Conservation (phyloP, 2,113 vertebrate species). For the Felis chaus region DNA sequence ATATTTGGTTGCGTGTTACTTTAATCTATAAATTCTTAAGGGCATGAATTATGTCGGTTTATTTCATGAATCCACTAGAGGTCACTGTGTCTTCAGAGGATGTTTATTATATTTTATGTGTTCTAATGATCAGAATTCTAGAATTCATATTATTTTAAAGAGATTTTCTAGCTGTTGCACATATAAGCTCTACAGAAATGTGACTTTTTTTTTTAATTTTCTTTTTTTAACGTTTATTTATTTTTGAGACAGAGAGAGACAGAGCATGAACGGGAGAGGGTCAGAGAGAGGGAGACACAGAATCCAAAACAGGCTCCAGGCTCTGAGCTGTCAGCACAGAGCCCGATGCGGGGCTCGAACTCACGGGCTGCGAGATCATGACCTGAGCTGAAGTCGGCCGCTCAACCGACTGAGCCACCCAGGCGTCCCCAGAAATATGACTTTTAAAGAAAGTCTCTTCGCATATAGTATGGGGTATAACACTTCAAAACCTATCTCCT, state of each 20-base stretch:
- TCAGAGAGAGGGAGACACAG: no score
- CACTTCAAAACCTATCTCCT: neutral
- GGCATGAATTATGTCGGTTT: neutral
- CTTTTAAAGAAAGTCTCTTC: conserved; percentile 24
- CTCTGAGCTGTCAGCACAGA: no score
- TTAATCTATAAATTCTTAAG: neutral
- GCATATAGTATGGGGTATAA: neutral
- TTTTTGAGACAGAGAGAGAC: no score
- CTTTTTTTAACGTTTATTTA: no score
- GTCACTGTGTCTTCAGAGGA: conserved; percentile 64
- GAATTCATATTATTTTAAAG: conserved; percentile 35
- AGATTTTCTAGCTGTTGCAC: neutral
- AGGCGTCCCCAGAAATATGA: neutral
- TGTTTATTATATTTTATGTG: neutral
- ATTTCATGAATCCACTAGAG: conserved; percentile 70
- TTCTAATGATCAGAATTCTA: conserved; percentile 7
- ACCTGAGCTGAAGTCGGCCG: no score
- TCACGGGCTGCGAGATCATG: no score
- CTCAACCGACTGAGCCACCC: no score
- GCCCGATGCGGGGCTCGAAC: no score
- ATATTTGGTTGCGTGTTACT: neutral
- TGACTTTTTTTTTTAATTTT: neutral
- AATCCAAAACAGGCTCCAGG: no score
- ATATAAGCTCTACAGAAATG: conserved; percentile 3
- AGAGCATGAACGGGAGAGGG: no score